These are phyloP conservation scores for Urosaurus nigricauda DNA, from an alignment of 2,797 vertebrate species.

Conservation along the genomic window DNA sequence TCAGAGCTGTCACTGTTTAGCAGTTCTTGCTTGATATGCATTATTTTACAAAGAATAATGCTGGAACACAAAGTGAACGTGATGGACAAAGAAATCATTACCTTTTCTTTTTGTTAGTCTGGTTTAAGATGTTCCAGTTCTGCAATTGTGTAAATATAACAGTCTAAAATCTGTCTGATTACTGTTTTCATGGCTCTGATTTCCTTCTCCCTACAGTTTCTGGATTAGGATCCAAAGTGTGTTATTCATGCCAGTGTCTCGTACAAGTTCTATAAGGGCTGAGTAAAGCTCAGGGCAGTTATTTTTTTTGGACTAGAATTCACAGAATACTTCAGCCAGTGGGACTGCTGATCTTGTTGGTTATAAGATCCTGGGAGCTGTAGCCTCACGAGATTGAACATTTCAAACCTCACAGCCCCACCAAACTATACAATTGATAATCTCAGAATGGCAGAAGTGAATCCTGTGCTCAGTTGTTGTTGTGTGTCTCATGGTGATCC, in stretches of 20 bases:
- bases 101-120: slow-evolving; percentile 51
- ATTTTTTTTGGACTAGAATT: neutral
- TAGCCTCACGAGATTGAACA: neutral
- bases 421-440: too few relatives aligned
- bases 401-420: neutral
- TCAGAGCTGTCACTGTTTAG: slow-evolving; percentile 49
- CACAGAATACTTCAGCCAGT: too few relatives aligned
- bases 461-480: neutral
- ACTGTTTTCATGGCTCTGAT: neutral
- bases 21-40: slow-evolving; percentile 20
- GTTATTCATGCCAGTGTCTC: neutral
- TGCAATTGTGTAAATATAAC: neutral
- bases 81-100: slow-evolving; percentile 14
- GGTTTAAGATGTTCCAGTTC: slow-evolving; percentile 29
- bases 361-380: too few relatives aligned
- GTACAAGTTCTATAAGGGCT: too few relatives aligned
- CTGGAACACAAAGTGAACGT: slow-evolving; percentile 41
- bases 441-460: neutral
- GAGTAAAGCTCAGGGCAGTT: too few relatives aligned
- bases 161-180: neutral
- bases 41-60: slow-evolving; percentile 54
- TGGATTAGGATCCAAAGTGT: neutral
- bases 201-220: neutral
- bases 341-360: too few relatives aligned
- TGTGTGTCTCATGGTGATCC: too few relatives aligned